These are phyloP conservation scores for Cheirogaleus medius DNA, from an alignment of 2,113 vertebrate genomes.

Conservation along the genomic window DNA sequence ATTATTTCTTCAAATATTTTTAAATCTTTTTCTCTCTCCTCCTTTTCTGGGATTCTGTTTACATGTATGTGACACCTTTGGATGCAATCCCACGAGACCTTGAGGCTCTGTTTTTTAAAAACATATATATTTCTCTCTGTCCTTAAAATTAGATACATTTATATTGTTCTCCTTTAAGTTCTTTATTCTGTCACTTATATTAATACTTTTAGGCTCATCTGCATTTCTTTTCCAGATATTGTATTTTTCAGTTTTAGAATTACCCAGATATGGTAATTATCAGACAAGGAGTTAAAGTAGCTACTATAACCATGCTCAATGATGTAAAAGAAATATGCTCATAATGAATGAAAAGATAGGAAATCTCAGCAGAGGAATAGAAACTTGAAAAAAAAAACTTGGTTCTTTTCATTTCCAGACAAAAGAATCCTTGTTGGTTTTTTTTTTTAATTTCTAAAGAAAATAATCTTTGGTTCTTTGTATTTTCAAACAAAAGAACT, in stretches of 20 bases:
- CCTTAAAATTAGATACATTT: not conserved
- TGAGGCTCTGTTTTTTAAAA: not conserved
- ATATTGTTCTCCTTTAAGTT: not conserved
- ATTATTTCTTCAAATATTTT: slow-evolving; percentile 40
- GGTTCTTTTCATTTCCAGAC: not conserved
- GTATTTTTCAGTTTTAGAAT: slow-evolving; percentile 19
- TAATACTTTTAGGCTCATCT: not conserved
- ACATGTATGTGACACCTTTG: not conserved
- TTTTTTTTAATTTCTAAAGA: not conserved
- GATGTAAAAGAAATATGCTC: not conserved
- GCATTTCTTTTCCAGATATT: not conserved
- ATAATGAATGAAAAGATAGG: not conserved
- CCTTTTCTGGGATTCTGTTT: slow-evolving; percentile 9
- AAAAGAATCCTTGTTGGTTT: not conserved
- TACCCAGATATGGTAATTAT: not conserved
- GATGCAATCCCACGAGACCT: not conserved
- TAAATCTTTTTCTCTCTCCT: not conserved
- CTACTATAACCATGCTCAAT: not conserved
- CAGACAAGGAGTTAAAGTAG: not conserved
- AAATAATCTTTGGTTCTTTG: not conserved
- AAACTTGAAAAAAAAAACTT: not conserved
- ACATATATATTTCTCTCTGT: not conserved
- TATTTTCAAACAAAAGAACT: not conserved
- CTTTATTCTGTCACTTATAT: not conserved
- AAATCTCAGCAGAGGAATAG: not conserved